Conservation (phyloP, 1,140 invertebrate species). For the Periplaneta americana region DNA sequence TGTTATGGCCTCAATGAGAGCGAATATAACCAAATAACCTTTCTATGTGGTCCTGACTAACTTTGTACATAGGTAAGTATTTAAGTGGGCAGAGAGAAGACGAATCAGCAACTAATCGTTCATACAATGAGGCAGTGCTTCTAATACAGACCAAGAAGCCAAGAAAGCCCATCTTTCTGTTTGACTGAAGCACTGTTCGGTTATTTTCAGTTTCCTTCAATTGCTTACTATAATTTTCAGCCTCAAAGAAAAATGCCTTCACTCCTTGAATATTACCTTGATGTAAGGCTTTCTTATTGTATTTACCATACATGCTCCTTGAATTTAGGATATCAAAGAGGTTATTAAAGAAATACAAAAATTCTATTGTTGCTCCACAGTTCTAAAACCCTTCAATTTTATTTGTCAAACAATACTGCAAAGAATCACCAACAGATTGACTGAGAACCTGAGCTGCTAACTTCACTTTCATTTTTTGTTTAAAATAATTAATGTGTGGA, state of each 20-base stretch:
- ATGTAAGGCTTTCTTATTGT: neutral
- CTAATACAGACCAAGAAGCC: neutral
- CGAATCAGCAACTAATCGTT: neutral
- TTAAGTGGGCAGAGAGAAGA: neutral
- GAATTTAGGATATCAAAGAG: constrained; percentile 32
- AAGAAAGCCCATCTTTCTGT: neutral
- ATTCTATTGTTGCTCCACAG: constrained; percentile 21
- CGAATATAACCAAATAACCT: constrained; percentile 31
- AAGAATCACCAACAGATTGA: constrained; percentile 24
- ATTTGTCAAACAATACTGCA: constrained; percentile 20
- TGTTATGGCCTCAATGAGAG: constrained; percentile 31
- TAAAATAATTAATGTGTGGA: constrained; percentile 24
- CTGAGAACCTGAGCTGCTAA: constrained; percentile 28
- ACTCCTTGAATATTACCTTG: neutral
- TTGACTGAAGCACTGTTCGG: neutral
- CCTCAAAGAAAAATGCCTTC: neutral
- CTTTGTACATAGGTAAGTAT: constrained; percentile 32
- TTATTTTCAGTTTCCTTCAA: neutral
- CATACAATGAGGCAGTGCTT: neutral
- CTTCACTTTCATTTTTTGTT: constrained; percentile 30
- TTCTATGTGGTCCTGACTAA: constrained; percentile 37
- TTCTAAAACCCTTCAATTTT: constrained; percentile 23
- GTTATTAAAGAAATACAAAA: constrained; percentile 28
- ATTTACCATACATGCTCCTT: constrained; percentile 11
- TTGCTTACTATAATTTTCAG: neutral